Conservation (phyloP, 2,888 invertebrate genomes). For the Pseudococcus jackbeardsleyi region DNA sequence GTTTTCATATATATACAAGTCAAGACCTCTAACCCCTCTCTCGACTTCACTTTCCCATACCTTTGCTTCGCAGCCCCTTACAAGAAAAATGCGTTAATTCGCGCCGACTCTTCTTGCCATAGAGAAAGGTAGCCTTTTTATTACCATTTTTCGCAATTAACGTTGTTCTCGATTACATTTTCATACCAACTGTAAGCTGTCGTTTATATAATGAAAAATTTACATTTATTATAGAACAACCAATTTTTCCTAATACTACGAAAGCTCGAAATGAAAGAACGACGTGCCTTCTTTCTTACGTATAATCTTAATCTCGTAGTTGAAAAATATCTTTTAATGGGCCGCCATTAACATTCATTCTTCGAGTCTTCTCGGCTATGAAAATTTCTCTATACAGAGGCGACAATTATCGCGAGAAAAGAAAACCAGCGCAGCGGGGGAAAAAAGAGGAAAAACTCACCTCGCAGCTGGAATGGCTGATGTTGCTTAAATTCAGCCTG, state of each 20-base stretch:
- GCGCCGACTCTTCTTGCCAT: background rate
- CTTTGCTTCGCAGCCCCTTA: background rate
- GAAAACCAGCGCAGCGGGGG: too few species aligned
- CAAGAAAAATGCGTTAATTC: constrained; percentile 51
- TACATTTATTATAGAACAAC: constrained; percentile 15
- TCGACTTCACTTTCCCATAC: background rate
- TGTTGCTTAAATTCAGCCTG: constrained; percentile 86
- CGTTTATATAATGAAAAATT: constrained; percentile 44
- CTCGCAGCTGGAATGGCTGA: constrained; percentile 87
- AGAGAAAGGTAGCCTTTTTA: constrained; percentile 20
- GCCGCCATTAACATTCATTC: constrained; percentile 50
- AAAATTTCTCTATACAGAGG: constrained; percentile 27
- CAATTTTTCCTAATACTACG: constrained; percentile 34
- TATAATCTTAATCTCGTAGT: constrained; percentile 29
- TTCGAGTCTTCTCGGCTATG: constrained; percentile 36
- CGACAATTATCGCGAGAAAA: constrained; percentile 1
- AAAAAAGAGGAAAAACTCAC: constrained; percentile 72
- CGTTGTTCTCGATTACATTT: constrained; percentile 47
- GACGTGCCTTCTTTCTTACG: background rate
- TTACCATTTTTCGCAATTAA: constrained; percentile 54
- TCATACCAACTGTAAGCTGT: constrained; percentile 9
- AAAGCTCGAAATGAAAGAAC: background rate
- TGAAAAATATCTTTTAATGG: constrained; percentile 26
- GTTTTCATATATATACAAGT: background rate
- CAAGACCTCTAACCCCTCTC: background rate